phyloP scores from a whole-genome alignment of 1,140 invertebrate genomes.

The Euwallacea fornicatus region DNA sequence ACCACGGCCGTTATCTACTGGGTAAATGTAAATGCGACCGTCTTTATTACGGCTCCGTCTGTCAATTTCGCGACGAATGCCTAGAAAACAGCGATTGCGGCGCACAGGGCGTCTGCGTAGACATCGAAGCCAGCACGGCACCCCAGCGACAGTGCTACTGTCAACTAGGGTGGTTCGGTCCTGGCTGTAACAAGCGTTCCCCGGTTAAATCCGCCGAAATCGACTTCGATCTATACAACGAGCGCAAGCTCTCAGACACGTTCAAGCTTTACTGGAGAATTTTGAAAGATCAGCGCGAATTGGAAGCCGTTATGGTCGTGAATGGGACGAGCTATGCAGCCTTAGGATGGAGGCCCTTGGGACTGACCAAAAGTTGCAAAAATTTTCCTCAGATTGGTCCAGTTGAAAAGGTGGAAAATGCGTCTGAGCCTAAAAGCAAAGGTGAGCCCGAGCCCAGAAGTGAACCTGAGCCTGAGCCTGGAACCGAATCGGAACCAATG shows the following conservation, averaged over 20 bases:
- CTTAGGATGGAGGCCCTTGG: slow-evolving; percentile 78
- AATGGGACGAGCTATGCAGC: slow-evolving; percentile 86
- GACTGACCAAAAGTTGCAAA: slow-evolving; percentile 71
- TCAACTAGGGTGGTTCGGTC: slow-evolving; percentile 81
- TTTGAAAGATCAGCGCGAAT: slow-evolving; percentile 74
- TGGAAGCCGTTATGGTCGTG: slow-evolving; percentile 82
- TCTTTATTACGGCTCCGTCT: slow-evolving; percentile 76
- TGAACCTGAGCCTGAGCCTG: slow-evolving; percentile 53
- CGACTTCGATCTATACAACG: slow-evolving; percentile 69
- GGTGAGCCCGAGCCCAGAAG: slow-evolving; percentile 48
- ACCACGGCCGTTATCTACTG: slow-evolving; percentile 75
- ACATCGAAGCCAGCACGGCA: slow-evolving; percentile 74
- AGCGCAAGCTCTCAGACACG: slow-evolving; percentile 69
- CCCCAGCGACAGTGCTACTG: slow-evolving; percentile 89
- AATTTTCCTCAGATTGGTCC: slow-evolving; percentile 70
- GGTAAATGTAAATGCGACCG: slow-evolving; percentile 81
- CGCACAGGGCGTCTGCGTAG: slow-evolving; percentile 79
- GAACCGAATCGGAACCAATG: slow-evolving; percentile 49
- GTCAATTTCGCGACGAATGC: slow-evolving; percentile 87
- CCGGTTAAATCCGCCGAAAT: slow-evolving; percentile 65
- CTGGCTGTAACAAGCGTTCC: slow-evolving; percentile 77
- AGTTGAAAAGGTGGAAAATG: slow-evolving; percentile 17
- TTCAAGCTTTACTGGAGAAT: slow-evolving; percentile 83
- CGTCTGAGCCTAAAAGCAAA: slow-evolving; percentile 39
- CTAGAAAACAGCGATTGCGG: slow-evolving; percentile 80